Conservation (phyloP, 2,797 vertebrate species). For the Lutra lutra region DNA sequence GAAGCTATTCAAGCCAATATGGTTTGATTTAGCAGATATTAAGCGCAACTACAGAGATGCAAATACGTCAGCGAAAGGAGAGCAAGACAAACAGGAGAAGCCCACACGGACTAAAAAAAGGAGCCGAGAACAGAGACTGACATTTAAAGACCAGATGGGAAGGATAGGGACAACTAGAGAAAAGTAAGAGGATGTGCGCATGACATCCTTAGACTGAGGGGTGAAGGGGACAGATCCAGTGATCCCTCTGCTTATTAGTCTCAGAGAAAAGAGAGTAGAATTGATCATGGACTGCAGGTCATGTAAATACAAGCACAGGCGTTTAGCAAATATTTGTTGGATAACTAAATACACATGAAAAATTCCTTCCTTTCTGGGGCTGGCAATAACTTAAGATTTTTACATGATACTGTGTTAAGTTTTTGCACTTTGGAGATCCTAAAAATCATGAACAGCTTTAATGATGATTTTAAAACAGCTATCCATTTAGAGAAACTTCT, state of each 20-base stretch:
- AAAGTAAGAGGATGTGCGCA: constrained; percentile 26
- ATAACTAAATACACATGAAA: not conserved
- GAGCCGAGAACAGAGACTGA: constrained; percentile 69
- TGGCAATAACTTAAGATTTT: not conserved
- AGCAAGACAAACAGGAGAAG: constrained; percentile 73
- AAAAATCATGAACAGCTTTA: not conserved
- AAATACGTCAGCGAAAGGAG: constrained; percentile 73
- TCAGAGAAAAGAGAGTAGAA: not conserved
- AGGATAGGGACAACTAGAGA: constrained; percentile 49
- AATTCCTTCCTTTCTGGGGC: constrained; percentile 17
- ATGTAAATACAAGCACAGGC: not conserved
- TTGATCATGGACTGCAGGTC: not conserved
- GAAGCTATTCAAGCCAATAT: constrained; percentile 69
- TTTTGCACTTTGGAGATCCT: constrained; percentile 32
- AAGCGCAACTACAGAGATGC: constrained; percentile 71
- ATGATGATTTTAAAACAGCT: not conserved
- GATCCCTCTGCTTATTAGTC: not conserved
- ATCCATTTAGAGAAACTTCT: constrained; percentile 12
- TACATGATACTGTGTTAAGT: not conserved
- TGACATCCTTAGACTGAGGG: not conserved
- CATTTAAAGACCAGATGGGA: constrained; percentile 78
- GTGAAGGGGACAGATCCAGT: not conserved
- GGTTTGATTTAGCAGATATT: constrained; percentile 80
- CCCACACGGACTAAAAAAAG: constrained; percentile 48
- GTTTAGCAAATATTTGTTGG: not conserved